Evolutionary conservation across 2,888 invertebrate species (phyloP), one percentile per base, ranked within the genome.

Genomic region (Terebella lapidaria): DNA sequence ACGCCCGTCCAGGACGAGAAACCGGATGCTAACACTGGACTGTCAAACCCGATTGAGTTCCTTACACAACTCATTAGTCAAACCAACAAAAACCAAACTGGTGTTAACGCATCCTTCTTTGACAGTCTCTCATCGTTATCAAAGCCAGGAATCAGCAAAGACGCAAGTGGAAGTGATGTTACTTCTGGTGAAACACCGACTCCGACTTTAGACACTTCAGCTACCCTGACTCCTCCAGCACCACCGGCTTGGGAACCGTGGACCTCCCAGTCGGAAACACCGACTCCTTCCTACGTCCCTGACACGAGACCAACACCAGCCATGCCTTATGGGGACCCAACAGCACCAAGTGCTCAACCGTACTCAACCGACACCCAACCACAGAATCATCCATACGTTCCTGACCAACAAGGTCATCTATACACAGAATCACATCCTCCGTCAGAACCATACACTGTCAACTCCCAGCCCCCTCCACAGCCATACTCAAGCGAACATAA

Each of bases 21-120:
- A 35, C 55, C 55, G 4, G 55, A 55, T 5, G 15, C 25, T 10
- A 24, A 5, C 5, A 4, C 4, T 24, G 3, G n/a, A 5, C n/a
- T 25, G 4, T 28, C 55, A 24, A 57, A 57, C 52, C 57, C 57
- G n/a, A 57, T 57, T 20, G 57, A 51, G 22, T 57, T 57, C 24
- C 35, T 57, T 27, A 49, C 49, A 3, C 57, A 57, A 27, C 52
- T 57, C 3, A 57, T 57, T 24, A 57, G 35, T 20, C 57, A 57
- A 35, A 24, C 28, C n/a, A 26, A 57, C 24, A 57, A 57, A 35
- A 35, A 10, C 24, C 18, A 5, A 22, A 5, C 49, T 5, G 49
- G 5, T 10, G 22, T 5, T 18, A 35, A 18, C 49, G 24, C 49
- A 10, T 49, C 49, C 5, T 49, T 49, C 49, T 22, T 49, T 24